Percentiles rank a stretch among this genome's conserved stretches.
phyloP scores from a whole-genome alignment of 2,797 vertebrate species.

The Malurus leucopterus region DNA sequence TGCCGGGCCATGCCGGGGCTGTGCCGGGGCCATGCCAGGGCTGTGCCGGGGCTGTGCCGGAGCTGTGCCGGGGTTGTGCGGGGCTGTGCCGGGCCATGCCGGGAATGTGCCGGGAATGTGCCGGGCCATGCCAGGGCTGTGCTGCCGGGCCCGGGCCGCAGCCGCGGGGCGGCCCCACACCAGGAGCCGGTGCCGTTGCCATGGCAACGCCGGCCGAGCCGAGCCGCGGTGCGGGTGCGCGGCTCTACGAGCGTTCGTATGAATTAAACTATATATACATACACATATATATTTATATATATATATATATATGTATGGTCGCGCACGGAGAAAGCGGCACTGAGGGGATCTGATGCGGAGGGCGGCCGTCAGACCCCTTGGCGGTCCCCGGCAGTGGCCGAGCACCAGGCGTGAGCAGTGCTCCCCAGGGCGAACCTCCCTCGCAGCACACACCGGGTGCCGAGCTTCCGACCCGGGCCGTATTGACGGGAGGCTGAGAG shows the following conservation, averaged over 20 bases:
- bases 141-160: neutral
- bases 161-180: neutral
- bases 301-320: rapidly evolving
- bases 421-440: neutral
- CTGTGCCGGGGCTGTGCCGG: too few relatives aligned
- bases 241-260: conserved; percentile 63
- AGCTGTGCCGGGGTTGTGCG: too few relatives aligned
- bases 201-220: conserved; percentile 70
- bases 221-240: conserved; percentile 53
- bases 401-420: neutral
- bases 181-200: conserved; percentile 64
- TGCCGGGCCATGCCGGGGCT: too few relatives aligned
- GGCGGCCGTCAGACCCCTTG: neutral
- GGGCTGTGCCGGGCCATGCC: neutral
- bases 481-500: neutral
- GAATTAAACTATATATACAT: conserved; percentile 32
- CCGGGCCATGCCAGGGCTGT: too few relatives aligned
- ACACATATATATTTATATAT: neutral
- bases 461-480: neutral
- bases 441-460: neutral
- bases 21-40: too few relatives aligned
- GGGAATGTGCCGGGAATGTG: neutral
- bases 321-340: neutral
- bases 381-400: neutral
- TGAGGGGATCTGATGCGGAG: neutral